These are phyloP conservation scores for Synergus umbraculus DNA, from an alignment of 2,888 invertebrate genomes.

Conservation along the genomic window DNA sequence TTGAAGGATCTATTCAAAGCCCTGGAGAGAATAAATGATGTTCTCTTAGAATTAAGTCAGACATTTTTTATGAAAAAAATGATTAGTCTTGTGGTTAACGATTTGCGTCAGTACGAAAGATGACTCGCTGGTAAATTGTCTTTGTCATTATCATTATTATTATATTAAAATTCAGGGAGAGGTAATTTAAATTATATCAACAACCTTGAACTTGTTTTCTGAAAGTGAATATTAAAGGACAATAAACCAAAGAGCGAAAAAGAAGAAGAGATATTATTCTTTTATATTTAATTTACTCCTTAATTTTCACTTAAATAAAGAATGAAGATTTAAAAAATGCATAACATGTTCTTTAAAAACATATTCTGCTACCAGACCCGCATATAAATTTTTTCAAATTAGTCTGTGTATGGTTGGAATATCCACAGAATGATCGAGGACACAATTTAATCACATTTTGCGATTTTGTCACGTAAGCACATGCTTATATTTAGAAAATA, in stretches of 20 bases:
- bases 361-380: not conserved
- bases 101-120: not conserved
- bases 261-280: too few relatives aligned
- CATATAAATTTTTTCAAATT: constrained; percentile 23
- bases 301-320: not conserved
- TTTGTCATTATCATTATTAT: too few relatives aligned
- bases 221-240: too few relatives aligned
- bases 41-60: not conserved
- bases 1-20: not conserved
- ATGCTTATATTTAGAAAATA: not conserved
- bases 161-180: too few relatives aligned
- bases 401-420: constrained; percentile 1
- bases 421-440: constrained; percentile 28
- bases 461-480: constrained; percentile 9
- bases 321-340: not conserved
- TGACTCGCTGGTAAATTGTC: not conserved
- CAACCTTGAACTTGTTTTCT: too few relatives aligned
- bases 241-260: too few relatives aligned
- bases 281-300: too few relatives aligned
- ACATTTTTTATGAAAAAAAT: not conserved
- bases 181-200: too few relatives aligned
- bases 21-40: not conserved
- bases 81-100: not conserved
- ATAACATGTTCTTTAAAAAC: constrained; percentile 8
- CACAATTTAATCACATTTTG: constrained; percentile 13